Percentiles rank a stretch among this genome's conserved stretches.
Conservation (phyloP, 2,888 invertebrate genomes). For the Nowickia ferox region DNA sequence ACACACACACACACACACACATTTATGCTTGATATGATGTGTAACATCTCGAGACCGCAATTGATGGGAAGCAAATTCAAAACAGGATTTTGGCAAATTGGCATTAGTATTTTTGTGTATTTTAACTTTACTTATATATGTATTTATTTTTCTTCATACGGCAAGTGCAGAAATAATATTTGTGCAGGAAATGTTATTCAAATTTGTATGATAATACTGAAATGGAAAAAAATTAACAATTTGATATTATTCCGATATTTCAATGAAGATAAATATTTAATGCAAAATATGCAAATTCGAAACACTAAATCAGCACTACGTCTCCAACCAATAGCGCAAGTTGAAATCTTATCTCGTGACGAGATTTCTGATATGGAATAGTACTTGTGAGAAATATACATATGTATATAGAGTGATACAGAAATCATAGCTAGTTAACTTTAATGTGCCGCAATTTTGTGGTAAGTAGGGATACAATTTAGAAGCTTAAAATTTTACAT, state of each 20-base stretch:
- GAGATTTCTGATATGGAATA: no score
- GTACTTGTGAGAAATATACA: no score
- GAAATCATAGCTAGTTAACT: no score
- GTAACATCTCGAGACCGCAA: not conserved
- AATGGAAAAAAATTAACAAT: not conserved
- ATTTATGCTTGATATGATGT: not conserved
- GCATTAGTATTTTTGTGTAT: conserved; percentile 14
- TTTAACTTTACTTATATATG: not conserved
- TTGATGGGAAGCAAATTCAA: not conserved
- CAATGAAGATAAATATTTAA: no score
- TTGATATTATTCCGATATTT: not conserved
- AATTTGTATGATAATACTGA: conserved; percentile 10
- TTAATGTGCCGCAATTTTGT: no score
- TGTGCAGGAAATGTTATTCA: not conserved
- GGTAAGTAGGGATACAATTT: no score
- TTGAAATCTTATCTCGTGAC: no score
- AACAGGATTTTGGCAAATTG: conserved; percentile 13
- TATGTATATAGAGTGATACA: no score
- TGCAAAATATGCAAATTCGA: no score
- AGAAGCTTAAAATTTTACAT: no score
- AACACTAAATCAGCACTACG: no score
- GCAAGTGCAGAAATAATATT: not conserved
- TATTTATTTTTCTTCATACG: not conserved
- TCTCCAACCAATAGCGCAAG: no score
- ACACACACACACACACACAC: not conserved